phyloP scores from a whole-genome alignment of 2,888 invertebrate species.

The Sceliomorpha sp. region DNA sequence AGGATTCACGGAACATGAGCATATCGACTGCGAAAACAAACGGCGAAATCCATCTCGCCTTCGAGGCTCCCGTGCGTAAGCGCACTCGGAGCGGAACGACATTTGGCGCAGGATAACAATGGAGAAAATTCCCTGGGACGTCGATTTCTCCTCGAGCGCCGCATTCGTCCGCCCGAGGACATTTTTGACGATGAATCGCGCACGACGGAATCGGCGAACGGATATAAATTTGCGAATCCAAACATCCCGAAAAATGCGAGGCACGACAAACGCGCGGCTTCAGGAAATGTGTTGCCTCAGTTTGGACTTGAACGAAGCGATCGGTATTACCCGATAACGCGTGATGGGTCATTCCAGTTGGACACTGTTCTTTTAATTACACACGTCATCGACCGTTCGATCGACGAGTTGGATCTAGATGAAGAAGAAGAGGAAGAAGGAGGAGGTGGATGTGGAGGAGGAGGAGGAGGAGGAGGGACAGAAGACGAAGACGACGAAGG shows the following conservation, averaged over 20 bases:
- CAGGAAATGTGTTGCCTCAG: background rate
- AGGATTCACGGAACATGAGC: slow-evolving; percentile 46
- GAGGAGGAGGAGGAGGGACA: slow-evolving; percentile 3
- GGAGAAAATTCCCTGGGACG: too few species aligned
- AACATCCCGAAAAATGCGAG: slow-evolving; percentile 7
- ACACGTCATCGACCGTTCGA: slow-evolving; percentile 25
- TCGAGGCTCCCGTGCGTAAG: slow-evolving; percentile 22
- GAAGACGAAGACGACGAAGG: background rate
- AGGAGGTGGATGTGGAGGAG: too few species aligned
- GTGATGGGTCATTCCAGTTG: slow-evolving; percentile 18
- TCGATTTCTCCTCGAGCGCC: too few species aligned
- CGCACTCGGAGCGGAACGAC: too few species aligned
- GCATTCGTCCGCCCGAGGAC: too few species aligned
- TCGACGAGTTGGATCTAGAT: slow-evolving; percentile 7
- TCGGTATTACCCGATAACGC: slow-evolving; percentile 21
- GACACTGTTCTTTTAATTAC: slow-evolving; percentile 32
- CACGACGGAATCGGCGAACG: too few species aligned
- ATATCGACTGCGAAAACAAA: slow-evolving; percentile 18
- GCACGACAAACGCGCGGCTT: background rate
- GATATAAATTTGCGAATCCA: too few species aligned
- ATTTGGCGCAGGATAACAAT: too few species aligned
- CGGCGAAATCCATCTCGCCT: slow-evolving; percentile 25
- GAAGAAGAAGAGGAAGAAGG: background rate
- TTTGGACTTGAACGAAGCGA: slow-evolving; percentile 18
- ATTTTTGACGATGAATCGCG: too few species aligned